A percentile compares a stretch with the other conserved stretches of the same genome.
phyloP scores from a whole-genome alignment of 2,888 invertebrate species.

The Chirona hameri region DNA sequence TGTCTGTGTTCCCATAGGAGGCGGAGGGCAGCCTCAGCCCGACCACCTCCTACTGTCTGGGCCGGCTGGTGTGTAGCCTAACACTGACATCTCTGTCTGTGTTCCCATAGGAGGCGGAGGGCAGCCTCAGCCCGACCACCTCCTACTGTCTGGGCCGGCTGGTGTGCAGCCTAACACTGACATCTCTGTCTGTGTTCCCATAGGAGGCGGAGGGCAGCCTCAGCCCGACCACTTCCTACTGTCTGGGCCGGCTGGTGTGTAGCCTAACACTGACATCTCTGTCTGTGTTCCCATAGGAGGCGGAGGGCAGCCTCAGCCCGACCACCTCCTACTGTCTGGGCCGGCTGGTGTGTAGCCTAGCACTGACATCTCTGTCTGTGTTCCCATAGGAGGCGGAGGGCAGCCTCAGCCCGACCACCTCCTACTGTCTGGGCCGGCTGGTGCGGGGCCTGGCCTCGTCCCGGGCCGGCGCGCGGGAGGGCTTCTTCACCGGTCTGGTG shows the following conservation, averaged over 20 bases:
- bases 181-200: no score
- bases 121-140: no score
- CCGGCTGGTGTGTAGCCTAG: neutral
- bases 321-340: neutral
- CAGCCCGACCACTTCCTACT: neutral
- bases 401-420: constrained; percentile 53
- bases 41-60: no score
- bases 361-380: constrained; percentile 42
- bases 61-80: no score
- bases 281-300: no score
- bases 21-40: no score
- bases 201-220: no score
- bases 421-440: constrained; percentile 64
- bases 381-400: constrained; percentile 50
- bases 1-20: no score
- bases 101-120: no score
- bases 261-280: neutral
- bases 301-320: neutral
- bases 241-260: neutral
- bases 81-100: no score
- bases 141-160: no score
- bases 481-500: constrained; percentile 66
- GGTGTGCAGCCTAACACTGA: no score
- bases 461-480: constrained; percentile 59
- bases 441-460: constrained; percentile 69